Base-by-base conservation (phyloP, 1,140 invertebrate species). In the Ceratosolen fusciceps region DNA sequence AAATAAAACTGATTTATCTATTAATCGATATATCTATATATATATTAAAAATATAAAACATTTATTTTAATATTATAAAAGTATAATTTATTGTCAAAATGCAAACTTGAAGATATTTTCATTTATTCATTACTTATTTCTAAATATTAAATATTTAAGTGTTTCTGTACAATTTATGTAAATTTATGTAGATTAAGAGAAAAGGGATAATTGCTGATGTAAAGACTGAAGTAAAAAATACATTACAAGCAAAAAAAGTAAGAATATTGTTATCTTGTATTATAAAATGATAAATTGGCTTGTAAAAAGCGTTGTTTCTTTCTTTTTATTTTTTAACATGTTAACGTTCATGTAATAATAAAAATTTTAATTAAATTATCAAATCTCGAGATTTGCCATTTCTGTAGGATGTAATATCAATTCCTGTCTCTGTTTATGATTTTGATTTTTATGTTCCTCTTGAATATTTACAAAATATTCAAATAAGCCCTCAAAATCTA, bases 381-480 rank as follows among this genome's bases (percentile, higher is more conserved):
- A 79, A 79, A 74, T 56, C 31, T 74, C 77, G 24, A 52, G 52
- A 9, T 54, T 43, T n/a, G 34, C 70, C 5, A 52, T 9, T 72
- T 80, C 58, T 43, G 39, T 62, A 4, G 68, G 31, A 31, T 77
- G 52, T 14, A 60, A 81, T 12, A 90, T 82, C 29, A 86, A 85
- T 54, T 79, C 81, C 8, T 89, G 77, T 82, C 87, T 83, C 80
- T 88, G 87, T 29, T 89, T 88, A 62, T 91, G 91, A 85, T 93
- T 93, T 37, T 92, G 91, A 74, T 92, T 90, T 81, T 91, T 91
- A 80, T 94, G 93, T 77, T 91, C 92, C 65, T 94, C 92, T 89
- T 95, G 94, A 54, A 94, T 91, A 65, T 85, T 83, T 58, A 92
- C 90, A 84, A 95, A 95, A 87, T 95, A 93, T 71, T 90, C 81